Evolutionary conservation across 2,797 vertebrate species (phyloP), one percentile per base, ranked within the genome.

Genomic region (Bradypodion pumilum): DNA sequence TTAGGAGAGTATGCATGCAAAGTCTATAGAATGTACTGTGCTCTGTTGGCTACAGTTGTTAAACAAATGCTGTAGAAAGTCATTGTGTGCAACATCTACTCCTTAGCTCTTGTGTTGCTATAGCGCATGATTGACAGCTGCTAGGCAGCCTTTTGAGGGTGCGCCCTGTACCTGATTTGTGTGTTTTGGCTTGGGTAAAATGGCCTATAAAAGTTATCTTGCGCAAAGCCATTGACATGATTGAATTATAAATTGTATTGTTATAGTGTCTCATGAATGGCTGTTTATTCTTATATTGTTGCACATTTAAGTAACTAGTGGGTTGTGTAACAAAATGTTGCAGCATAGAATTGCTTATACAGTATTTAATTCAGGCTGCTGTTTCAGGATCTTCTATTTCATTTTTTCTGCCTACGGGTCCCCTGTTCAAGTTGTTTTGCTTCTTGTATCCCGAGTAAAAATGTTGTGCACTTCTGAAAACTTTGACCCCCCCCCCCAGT

Each of bases 71-170:
- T 52, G 10, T 4, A n/a, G 74, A 25, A 35, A 86, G 42, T 66
- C 21, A 2, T 23, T 78, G 0, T 2, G 0, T 5, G 1, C 29
- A 0, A 0, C 10, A 19, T 1, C 13, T 0, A 8, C 60, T 74
- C 49, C 63, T n/a, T 81, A 72, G 74, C 19, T 0, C 42, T 32
- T 13, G n/a, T 46, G 42, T 9, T 88, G 78, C 76, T 63, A 75
- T 46, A 75, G 29, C 0, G 0, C 19, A 15, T 35, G 32, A 74
- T 1, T 68, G 66, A 69, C 42, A 83, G 44, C 52, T 49, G 37
- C 25, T 29, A 6, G 25, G 32, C 46, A 16, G 25, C 8, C 25
- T 2, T 59, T 19, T 40, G 7, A 8, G 21, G 7, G 70, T 59
- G 37, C 21, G 79, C 25, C 66, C 59, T 40, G 7, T 2, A 13